Evolutionary conservation across 2,888 invertebrate species (phyloP).

Genomic region (Eudasyphora cyanicolor): DNA sequence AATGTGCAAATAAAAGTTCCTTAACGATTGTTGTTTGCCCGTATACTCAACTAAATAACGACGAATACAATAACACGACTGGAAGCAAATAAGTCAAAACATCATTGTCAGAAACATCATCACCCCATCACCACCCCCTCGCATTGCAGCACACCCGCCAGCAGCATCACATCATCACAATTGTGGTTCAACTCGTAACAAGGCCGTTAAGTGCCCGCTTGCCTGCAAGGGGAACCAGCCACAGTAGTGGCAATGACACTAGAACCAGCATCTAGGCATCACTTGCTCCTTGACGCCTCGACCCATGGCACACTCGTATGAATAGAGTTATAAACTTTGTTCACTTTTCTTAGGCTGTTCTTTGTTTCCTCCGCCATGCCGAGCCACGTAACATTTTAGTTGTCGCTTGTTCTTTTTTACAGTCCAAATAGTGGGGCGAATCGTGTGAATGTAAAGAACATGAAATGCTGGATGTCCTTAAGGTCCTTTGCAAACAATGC

Average conservation of each 20-base stretch:
- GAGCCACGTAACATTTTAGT: too few species aligned
- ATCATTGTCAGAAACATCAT: slow-evolving; percentile 43
- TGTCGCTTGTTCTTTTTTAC: background rate
- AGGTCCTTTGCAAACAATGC: slow-evolving; percentile 54
- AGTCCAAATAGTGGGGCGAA: background rate
- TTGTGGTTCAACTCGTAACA: slow-evolving; percentile 48
- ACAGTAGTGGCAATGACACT: slow-evolving; percentile 2
- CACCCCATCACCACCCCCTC: slow-evolving; percentile 15
- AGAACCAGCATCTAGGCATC: background rate
- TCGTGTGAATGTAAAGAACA: slow-evolving; percentile 1
- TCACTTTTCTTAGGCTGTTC: background rate
- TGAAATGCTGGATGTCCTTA: slow-evolving; percentile 51
- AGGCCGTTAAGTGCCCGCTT: slow-evolving; percentile 57
- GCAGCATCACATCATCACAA: slow-evolving; percentile 44
- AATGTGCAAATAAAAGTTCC: background rate
- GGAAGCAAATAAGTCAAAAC: slow-evolving; percentile 49
- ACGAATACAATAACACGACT: background rate
- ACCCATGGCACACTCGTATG: slow-evolving; percentile 24
- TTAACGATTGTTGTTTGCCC: background rate
- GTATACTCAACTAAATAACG: background rate
- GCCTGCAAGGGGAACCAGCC: background rate
- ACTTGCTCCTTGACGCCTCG: background rate
- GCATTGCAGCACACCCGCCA: slow-evolving; percentile 32
- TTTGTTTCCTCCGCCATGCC: background rate
- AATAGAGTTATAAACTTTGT: slow-evolving; percentile 42